Evolutionary conservation across 2,888 invertebrate species (phyloP).

Genomic region (Nymphalis c-album): DNA sequence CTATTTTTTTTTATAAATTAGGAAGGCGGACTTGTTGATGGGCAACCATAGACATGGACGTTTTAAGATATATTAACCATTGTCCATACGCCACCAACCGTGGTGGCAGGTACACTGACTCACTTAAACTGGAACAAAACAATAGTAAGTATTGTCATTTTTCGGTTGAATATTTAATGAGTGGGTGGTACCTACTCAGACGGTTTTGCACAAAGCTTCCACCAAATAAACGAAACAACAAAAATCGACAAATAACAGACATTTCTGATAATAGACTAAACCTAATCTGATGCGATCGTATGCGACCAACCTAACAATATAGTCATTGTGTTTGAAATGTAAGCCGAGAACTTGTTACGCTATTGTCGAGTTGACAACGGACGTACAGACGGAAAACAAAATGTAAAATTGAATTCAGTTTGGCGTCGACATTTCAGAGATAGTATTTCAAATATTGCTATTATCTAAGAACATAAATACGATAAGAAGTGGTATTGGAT

Average conservation of each 20-base stretch:
- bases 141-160: no score
- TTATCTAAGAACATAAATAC: not conserved
- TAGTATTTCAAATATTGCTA: constrained; percentile 12
- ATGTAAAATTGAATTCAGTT: constrained; percentile 37
- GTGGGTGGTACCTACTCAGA: no score
- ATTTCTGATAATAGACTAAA: not conserved
- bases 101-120: no score
- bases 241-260: not conserved
- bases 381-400: constrained; percentile 37
- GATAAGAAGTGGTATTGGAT: no score
- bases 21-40: no score
- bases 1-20: no score
- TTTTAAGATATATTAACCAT: no score
- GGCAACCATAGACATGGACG: no score
- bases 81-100: no score
- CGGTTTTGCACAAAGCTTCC: no score
- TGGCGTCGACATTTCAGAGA: constrained; percentile 22
- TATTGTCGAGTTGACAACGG: constrained; percentile 41
- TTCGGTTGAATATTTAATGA: no score
- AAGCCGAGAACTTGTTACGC: constrained; percentile 43
- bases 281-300: constrained; percentile 21
- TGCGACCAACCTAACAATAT: not conserved
- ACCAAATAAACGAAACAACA: not conserved
- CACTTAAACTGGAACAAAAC: no score
- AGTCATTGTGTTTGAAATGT: constrained; percentile 27